Evolutionary conservation across 1,140 invertebrate genomes (phyloP).

Genomic region (Harpegnathos saltator): DNA sequence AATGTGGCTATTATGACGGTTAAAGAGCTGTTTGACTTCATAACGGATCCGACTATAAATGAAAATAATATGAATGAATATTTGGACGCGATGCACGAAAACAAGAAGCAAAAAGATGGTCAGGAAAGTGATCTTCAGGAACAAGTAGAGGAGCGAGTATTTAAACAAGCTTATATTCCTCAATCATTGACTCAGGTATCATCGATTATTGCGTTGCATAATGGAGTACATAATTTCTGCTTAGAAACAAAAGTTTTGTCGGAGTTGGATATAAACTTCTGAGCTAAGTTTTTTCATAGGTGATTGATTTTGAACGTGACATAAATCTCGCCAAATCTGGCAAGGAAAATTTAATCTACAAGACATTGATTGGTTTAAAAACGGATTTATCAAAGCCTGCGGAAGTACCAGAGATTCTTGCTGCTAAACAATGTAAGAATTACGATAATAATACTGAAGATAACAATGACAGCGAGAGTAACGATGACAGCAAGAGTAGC

Average conservation of each 20-base stretch:
- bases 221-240: neutral
- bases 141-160: constrained; percentile 94
- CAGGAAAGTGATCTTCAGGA: constrained; percentile 89
- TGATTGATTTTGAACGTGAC: constrained; percentile 96
- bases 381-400: constrained; percentile 91
- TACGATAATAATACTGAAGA: constrained; percentile 80
- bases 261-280: neutral
- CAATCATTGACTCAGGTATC: constrained; percentile 95
- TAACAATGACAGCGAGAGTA: constrained; percentile 83
- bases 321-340: constrained; percentile 92
- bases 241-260: constrained; percentile 39
- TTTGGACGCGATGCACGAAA: constrained; percentile 90
- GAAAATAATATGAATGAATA: constrained; percentile 93
- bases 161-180: constrained; percentile 98
- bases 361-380: constrained; percentile 94
- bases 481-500: too few species aligned
- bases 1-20: constrained; percentile 95
- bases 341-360: constrained; percentile 92
- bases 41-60: constrained; percentile 95
- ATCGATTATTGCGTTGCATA: neutral
- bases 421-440: neutral
- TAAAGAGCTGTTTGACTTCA: constrained; percentile 97
- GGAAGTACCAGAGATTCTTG: constrained; percentile 83
- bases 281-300: constrained; percentile 84
- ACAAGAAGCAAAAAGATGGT: constrained; percentile 87